Evolutionary conservation across 2,888 invertebrate species (phyloP).

Genomic region (Chalcis sispes): DNA sequence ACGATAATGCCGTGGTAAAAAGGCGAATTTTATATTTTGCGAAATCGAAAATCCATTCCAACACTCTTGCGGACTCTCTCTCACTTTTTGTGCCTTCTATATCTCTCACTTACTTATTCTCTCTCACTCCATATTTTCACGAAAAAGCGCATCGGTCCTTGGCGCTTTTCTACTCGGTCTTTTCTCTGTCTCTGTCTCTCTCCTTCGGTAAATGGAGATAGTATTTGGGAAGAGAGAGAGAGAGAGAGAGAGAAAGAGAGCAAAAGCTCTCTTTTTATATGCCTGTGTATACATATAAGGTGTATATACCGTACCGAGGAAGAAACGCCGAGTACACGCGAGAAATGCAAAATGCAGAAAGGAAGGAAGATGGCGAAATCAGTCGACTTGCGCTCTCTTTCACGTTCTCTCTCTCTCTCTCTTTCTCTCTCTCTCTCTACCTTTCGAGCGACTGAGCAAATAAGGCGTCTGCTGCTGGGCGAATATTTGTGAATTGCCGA

Average conservation of each 20-base stretch:
- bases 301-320: not conserved
- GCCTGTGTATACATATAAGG: constrained; percentile 2
- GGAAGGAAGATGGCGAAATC: constrained; percentile 15
- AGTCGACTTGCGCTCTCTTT: constrained; percentile 1
- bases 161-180: not conserved
- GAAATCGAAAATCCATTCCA: constrained; percentile 56
- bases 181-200: no score
- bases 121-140: constrained; percentile 16
- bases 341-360: constrained; percentile 54
- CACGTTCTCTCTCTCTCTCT: not conserved
- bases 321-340: constrained; percentile 38
- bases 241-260: constrained; percentile 17
- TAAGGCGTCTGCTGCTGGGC: constrained; percentile 39
- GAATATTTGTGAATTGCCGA: constrained; percentile 52
- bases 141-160: constrained; percentile 28
- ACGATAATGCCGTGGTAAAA: no score
- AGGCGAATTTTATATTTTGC: constrained; percentile 50
- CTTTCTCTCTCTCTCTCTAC: not conserved
- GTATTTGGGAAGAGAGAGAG: constrained; percentile 40
- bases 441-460: constrained; percentile 41
- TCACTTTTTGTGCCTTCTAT: not conserved
- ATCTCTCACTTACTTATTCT: not conserved
- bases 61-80: no score
- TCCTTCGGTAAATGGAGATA: constrained; percentile 30
- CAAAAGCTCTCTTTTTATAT: constrained; percentile 23